Evolutionary conservation across 2,797 vertebrate genomes (phyloP).

Genomic region (Euphonia xanthogaster): DNA sequence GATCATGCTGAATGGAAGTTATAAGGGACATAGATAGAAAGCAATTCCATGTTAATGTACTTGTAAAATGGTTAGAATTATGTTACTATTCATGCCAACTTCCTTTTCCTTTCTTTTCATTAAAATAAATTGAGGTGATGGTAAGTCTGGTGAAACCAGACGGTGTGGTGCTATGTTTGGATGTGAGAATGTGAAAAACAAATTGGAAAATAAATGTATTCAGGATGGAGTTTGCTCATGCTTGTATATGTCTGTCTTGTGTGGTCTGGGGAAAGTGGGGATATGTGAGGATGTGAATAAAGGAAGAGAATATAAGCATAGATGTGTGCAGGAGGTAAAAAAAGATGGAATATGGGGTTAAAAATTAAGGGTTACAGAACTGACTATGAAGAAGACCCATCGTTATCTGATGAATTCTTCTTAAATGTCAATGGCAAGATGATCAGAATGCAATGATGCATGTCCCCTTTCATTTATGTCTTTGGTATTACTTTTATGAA

Average conservation of each 20-base stretch:
- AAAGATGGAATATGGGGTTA: neutral
- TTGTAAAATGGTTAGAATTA: neutral
- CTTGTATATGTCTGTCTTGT: neutral
- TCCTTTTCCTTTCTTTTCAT: neutral
- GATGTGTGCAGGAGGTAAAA: neutral
- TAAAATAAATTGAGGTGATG: neutral
- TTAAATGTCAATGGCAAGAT: neutral
- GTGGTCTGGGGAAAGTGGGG: neutral
- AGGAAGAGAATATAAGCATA: neutral
- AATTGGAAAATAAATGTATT: neutral
- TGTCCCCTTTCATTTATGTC: neutral
- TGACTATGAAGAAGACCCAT: neutral
- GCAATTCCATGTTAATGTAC: neutral
- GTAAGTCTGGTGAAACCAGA: neutral
- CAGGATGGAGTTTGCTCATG: neutral
- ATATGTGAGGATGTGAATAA: accelerated
- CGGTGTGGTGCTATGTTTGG: neutral
- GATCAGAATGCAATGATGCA: neutral
- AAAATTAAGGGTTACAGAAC: neutral
- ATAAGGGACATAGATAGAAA: neutral
- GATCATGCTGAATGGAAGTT: neutral
- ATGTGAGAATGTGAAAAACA: neutral
- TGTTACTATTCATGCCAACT: neutral
- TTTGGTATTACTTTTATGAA: neutral
- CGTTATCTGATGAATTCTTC: accelerated